Percentiles rank a stretch among this genome's conserved stretches.
These are phyloP conservation scores for Pristionchus fissidentatus DNA, from an alignment of 2,888 invertebrate species.

Conservation along the genomic window DNA sequence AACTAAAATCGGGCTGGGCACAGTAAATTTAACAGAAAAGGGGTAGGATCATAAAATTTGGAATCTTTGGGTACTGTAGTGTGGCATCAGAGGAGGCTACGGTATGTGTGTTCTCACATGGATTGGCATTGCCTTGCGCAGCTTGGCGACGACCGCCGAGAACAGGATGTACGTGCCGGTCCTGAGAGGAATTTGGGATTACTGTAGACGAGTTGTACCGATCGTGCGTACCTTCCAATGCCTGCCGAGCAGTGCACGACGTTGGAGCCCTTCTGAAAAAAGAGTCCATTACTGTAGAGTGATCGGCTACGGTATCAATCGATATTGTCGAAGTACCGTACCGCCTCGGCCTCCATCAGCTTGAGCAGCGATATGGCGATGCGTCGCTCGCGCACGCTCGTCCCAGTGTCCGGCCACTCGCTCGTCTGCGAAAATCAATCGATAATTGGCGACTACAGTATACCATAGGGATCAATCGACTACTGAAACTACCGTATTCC, in stretches of 20 bases:
- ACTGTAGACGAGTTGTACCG: neutral
- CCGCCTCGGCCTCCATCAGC: conserved; percentile 1
- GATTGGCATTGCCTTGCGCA: conserved; percentile 30
- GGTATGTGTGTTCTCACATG: too few relatives aligned
- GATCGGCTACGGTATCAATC: neutral
- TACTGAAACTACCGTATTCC: too few relatives aligned
- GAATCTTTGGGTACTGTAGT: too few relatives aligned
- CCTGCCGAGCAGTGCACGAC: conserved; percentile 37
- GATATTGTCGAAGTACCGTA: neutral
- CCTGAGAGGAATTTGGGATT: neutral
- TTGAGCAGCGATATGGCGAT: conserved; percentile 19
- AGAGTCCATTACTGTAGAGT: too few relatives aligned
- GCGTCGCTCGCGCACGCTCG: conserved; percentile 23
- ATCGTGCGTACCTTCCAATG: conserved; percentile 20
- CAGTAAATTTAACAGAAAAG: too few relatives aligned
- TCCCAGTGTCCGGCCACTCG: conserved; percentile 37
- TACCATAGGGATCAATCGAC: too few relatives aligned
- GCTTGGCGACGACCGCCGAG: neutral
- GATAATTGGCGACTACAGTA: neutral
- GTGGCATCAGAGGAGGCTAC: too few relatives aligned
- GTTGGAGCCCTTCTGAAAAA: conserved; percentile 30
- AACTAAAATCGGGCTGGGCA: too few relatives aligned
- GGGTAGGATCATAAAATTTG: too few relatives aligned
- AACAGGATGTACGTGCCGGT: conserved; percentile 36
- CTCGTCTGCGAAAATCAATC: conserved; percentile 3